Conservation (phyloP, 2,797 vertebrate species). For the Sylvia borin region DNA sequence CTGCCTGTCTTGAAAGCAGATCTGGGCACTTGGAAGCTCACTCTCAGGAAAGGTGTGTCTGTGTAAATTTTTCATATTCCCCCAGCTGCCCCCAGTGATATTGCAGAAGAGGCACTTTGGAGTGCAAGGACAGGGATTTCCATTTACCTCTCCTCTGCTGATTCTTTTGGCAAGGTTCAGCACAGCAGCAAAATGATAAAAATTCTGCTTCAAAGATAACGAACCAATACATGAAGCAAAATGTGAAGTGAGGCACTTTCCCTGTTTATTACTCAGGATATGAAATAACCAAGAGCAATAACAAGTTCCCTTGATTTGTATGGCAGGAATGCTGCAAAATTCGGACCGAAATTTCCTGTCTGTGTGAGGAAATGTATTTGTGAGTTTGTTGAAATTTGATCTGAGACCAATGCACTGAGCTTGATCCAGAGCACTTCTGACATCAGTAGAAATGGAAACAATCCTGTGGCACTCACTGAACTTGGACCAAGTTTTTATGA, state of each 20-base stretch:
- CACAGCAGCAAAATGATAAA: background rate
- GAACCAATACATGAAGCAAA: background rate
- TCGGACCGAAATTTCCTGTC: background rate
- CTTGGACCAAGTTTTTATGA: background rate
- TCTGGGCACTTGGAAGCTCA: background rate
- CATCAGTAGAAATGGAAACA: background rate
- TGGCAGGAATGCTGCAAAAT: background rate
- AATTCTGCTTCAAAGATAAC: background rate
- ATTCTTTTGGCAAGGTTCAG: background rate
- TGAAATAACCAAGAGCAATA: background rate
- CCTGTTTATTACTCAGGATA: background rate
- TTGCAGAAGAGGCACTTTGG: background rate
- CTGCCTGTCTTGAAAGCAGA: background rate
- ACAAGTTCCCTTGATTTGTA: background rate
- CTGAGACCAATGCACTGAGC: background rate
- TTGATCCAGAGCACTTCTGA: background rate
- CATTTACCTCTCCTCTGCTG: background rate
- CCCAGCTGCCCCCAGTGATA: background rate
- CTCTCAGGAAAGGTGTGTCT: background rate
- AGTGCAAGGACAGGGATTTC: background rate
- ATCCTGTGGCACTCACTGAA: background rate
- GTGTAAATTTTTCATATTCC: background rate
- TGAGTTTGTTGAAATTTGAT: background rate
- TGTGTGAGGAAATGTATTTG: background rate
- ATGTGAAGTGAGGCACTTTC: background rate